A percentile compares a stretch with the other conserved stretches of the same genome.
Conservation (phyloP, 2,888 invertebrate species). For the Eupithecia insigniata region DNA sequence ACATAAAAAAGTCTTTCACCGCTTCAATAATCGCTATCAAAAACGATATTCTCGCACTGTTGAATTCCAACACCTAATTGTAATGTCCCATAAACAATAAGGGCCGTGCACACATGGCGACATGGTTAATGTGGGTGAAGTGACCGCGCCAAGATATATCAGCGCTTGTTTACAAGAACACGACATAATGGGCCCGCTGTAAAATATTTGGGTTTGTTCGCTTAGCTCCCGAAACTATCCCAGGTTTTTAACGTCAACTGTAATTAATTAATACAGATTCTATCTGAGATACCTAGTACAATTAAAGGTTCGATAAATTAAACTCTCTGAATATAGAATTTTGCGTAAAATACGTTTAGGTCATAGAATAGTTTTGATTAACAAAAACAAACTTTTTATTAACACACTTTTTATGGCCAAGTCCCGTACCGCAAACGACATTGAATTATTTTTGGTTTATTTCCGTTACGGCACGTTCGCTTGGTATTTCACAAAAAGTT, state of each 20-base stretch:
- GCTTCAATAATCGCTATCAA: background rate
- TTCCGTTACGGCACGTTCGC: background rate
- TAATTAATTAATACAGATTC: too few species aligned
- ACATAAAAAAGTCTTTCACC: background rate
- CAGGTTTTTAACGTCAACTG: background rate
- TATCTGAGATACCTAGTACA: background rate
- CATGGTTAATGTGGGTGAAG: constrained; percentile 40
- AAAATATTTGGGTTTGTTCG: constrained; percentile 61
- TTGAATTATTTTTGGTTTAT: background rate
- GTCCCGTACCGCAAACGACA: background rate
- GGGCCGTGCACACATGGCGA: constrained; percentile 32
- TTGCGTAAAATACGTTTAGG: background rate
- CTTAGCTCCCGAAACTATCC: constrained; percentile 35
- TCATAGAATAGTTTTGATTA: background rate
- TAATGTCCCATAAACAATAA: constrained; percentile 39
- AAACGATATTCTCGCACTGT: background rate
- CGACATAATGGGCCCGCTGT: constrained; percentile 71
- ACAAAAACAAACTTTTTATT: too few species aligned
- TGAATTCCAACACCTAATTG: constrained; percentile 30
- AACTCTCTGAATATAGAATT: background rate
- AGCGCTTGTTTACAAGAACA: constrained; percentile 80
- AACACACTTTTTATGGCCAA: background rate
- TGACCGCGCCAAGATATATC: constrained; percentile 81
- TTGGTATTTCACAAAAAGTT: background rate
- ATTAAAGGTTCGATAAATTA: background rate